Conservation (phyloP, 2,888 invertebrate genomes). For the Epirrhoe tristata region DNA sequence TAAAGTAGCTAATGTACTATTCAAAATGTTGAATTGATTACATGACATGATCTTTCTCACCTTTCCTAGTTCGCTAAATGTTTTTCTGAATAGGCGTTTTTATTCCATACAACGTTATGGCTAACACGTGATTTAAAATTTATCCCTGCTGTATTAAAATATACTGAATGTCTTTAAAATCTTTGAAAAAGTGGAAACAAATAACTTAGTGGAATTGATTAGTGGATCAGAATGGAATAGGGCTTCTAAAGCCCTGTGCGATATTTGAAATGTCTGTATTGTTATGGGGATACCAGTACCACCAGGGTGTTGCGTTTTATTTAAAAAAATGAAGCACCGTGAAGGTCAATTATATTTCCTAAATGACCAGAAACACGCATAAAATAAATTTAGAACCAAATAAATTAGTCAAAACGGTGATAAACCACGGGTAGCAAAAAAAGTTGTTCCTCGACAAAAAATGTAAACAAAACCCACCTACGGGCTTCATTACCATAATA, state of each 20-base stretch:
- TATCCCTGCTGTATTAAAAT: not conserved
- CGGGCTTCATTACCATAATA: slow-evolving; percentile 56
- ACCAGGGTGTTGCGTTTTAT: too few species aligned
- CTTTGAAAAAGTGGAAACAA: too few species aligned
- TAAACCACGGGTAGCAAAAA: slow-evolving; percentile 38
- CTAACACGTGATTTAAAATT: not conserved
- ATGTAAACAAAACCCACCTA: slow-evolving; percentile 53
- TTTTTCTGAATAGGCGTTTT: not conserved
- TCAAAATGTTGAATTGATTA: too few species aligned
- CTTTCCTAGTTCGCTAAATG: not conserved
- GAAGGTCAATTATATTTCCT: slow-evolving; percentile 5
- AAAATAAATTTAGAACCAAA: not conserved
- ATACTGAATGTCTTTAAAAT: not conserved
- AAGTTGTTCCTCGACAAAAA: slow-evolving; percentile 48
- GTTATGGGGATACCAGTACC: too few species aligned
- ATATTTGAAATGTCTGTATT: too few species aligned
- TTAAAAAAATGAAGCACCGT: not conserved
- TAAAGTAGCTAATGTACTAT: too few species aligned
- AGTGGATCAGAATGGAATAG: too few species aligned
- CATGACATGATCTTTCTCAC: not conserved
- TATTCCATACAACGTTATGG: not conserved
- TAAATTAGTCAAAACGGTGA: slow-evolving; percentile 20
- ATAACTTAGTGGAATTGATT: too few species aligned
- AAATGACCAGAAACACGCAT: not conserved
- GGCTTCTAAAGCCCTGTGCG: too few species aligned